Evolutionary conservation across 2,888 invertebrate genomes (phyloP).

Genomic region (Scaptomyza caliginosa): DNA sequence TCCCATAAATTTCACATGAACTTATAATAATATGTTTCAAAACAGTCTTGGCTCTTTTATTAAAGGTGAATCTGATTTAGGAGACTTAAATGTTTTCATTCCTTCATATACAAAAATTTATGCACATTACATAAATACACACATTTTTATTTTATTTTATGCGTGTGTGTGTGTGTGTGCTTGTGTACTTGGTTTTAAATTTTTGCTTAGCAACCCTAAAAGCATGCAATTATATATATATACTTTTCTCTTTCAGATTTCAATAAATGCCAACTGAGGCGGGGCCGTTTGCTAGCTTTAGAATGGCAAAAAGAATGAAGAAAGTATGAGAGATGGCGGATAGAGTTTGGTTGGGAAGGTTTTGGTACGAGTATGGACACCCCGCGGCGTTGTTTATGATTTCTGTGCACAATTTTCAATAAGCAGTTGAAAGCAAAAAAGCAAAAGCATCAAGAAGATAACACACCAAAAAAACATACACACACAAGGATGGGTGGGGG

Average conservation of each 20-base stretch:
- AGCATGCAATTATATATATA: slow-evolving; percentile 74
- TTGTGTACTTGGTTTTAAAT: slow-evolving; percentile 52
- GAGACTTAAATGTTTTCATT: slow-evolving; percentile 10
- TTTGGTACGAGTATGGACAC: slow-evolving; percentile 53
- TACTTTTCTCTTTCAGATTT: slow-evolving; percentile 65
- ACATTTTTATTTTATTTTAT: slow-evolving; percentile 9
- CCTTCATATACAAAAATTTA: slow-evolving; percentile 4
- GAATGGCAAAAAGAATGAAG: background rate
- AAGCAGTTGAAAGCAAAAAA: slow-evolving; percentile 60
- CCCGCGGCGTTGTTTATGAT: slow-evolving; percentile 75
- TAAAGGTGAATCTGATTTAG: slow-evolving; percentile 12
- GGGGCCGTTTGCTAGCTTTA: background rate
- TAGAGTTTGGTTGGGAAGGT: background rate
- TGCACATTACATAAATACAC: slow-evolving; percentile 7
- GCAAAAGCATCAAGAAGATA: slow-evolving; percentile 24
- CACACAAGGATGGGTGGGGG: background rate
- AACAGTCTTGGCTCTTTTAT: background rate
- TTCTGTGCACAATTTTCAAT: slow-evolving; percentile 71
- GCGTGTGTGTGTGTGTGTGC: slow-evolving; percentile 5
- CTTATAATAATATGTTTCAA: background rate
- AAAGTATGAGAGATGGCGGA: background rate
- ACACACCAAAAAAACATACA: slow-evolving; percentile 9
- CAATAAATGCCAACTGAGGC: slow-evolving; percentile 66
- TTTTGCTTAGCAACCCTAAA: slow-evolving; percentile 70
- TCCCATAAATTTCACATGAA: background rate